Evolutionary conservation across 2,888 invertebrate species (phyloP).

Genomic region (Rotaria socialis): DNA sequence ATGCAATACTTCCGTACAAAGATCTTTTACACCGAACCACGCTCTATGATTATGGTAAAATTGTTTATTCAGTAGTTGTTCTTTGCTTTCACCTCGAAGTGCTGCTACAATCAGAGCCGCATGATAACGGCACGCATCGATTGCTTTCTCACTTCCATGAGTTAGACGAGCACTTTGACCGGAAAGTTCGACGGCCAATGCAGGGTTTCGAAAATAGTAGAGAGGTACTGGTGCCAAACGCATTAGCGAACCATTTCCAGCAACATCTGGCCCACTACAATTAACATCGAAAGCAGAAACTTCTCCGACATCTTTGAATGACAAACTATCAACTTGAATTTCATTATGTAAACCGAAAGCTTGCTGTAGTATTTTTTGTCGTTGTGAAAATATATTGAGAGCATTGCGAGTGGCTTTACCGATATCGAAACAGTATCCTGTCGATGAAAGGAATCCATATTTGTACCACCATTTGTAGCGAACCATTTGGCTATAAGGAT

Average conservation of each 20-base stretch:
- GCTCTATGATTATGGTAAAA: not conserved
- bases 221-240: not conserved
- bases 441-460: not conserved
- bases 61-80: not conserved
- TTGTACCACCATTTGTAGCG: not conserved
- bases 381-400: not conserved
- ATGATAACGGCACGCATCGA: not conserved
- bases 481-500: not conserved
- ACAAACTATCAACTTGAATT: not conserved
- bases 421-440: not conserved
- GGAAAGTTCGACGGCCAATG: not conserved
- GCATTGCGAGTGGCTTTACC: not conserved
- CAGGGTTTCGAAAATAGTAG: not conserved
- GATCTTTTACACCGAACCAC: not conserved
- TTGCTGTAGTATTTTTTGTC: not conserved
- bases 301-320: too few species aligned
- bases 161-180: not conserved
- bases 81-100: not conserved
- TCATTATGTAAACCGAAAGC: not conserved
- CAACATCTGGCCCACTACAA: not conserved
- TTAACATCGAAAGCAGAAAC: not conserved
- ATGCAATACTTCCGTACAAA: not conserved
- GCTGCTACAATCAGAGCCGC: not conserved
- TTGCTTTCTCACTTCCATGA: not conserved
- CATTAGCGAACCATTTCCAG: not conserved